Evolutionary conservation across 2,888 invertebrate species (phyloP), one percentile per base, ranked within the genome.

Genomic region (Muschampia plurimacula): DNA sequence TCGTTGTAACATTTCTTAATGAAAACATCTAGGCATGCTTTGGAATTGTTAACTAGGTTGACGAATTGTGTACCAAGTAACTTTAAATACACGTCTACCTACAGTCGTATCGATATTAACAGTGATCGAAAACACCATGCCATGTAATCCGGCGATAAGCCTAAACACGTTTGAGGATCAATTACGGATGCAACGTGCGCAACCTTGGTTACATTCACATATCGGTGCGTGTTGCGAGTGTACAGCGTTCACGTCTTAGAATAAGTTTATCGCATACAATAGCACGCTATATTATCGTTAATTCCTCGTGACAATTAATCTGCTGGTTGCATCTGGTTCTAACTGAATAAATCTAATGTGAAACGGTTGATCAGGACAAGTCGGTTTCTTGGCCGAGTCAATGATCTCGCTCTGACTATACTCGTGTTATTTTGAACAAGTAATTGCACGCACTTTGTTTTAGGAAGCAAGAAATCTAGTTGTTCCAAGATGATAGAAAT

Each of bases 231-330:
- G 62, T 67, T 46, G 70, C 39, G 60, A 66, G 60, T 67, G 13
- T n/a, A 41, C 62, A 13, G 39, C 41, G 39, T 15, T n/a, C 60
- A 66, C 60, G 66, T 67, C 71, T 71, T 79, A 79, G 81, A 86
- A 82, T 81, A 85, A 84, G 79, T 81, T 84, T 80, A 84, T 83
- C 80, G 74, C 79, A 81, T 69, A 76, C 75, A 74, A 76, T 75
- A 73, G 64, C 86, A 84, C 81, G 85, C 84, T 77, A 84, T 83
- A 76, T 82, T 80, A 86, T 86, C 77, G 80, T 86, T 86, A 84
- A 86, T 85, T 80, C 83, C 79, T 81, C 74, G 77, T 70, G 81
- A 82, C 88, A 90, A 90, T 91, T 90, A 88, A 82, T 78, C 74
- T 76, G 75, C 81, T 80, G 80, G 86, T 70, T 78, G 41, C 49